Base-by-base conservation (phyloP, 2,888 invertebrate species). In the Clanis bilineata region DNA sequence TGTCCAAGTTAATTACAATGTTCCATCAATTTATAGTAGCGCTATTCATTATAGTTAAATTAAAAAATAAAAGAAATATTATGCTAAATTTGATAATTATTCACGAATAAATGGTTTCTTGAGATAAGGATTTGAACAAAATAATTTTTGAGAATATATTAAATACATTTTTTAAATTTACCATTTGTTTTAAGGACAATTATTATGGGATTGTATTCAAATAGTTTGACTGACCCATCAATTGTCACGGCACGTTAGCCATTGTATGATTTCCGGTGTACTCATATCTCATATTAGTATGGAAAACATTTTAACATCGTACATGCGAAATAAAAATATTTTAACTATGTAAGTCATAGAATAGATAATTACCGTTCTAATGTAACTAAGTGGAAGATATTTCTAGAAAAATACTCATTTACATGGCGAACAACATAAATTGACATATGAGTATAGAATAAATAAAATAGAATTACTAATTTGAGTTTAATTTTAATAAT, bases 71-170 rank as follows among this genome's bases (percentile, higher is more conserved):
- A 25, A n/a, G n/a, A n/a, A n/a, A n/a, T n/a, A n/a, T n/a, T n/a
- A 23, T n/a, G 23, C 23, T n/a, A 45, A 45, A 23, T 25, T n/a
- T 5, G 7, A 23, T 18, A 10, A 28, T 15, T 51, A 51, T 51
- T 51, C 28, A 32, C 15, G 4, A 32, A 15, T 32, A 28, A 32
- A 18, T 32, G 28, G 25, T 32, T 32, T 23, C 23, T 5, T 18
- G 18, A 51, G 51, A 51, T 51, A 32, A 32, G 18, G 32, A 63
- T 62, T 25, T 61, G 62, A 56, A 57, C 59, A 60, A 60, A 51
- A 51, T 32, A 28, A 18, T 18, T 15, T 51, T 32, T 18, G 18
- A 18, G 32, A 51, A 51, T 51, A 51, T 51, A 51, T n/a, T 51
- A 41, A 41, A 51, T 32, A 51, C 32, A 51, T 18, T 51, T 28